Percentiles rank a stretch among this genome's conserved stretches.
These are phyloP conservation scores for Bambusicola thoracicus DNA, from an alignment of 2,113 vertebrate genomes.

Conservation along the genomic window DNA sequence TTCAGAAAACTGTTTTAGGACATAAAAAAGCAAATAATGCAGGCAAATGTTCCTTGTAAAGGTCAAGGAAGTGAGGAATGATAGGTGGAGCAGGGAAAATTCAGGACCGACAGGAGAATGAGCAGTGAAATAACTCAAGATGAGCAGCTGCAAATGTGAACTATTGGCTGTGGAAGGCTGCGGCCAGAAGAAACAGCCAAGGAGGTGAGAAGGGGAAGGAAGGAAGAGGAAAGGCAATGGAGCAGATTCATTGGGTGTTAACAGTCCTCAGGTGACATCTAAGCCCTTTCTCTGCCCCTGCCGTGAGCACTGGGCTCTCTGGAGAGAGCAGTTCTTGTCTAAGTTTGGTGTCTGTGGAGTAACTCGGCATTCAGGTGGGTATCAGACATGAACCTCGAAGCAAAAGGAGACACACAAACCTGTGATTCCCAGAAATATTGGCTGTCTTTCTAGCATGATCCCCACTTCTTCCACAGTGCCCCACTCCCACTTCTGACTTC, in stretches of 20 bases:
- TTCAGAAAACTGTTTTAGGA: not conserved
- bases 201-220: not conserved
- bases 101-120: not conserved
- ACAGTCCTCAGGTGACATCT: no score
- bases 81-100: not conserved
- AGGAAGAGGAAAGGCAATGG: not conserved
- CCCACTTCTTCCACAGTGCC: rapidly evolving
- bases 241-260: not conserved
- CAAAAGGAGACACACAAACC: not conserved
- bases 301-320: not conserved
- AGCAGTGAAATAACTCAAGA: not conserved
- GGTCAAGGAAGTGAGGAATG: not conserved
- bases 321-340: not conserved
- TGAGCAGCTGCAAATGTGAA: not conserved
- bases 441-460: not conserved
- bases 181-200: not conserved
- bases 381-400: not conserved
- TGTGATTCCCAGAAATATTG: not conserved
- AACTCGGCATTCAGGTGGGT: not conserved
- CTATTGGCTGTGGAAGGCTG: not conserved
- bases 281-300: not conserved
- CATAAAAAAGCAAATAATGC: not conserved
- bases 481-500: rapidly evolving
- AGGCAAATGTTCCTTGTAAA: not conserved
- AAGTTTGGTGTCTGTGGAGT: not conserved